Percentiles rank a stretch among this genome's conserved stretches.
These are phyloP conservation scores for Scomber scombrus DNA, from an alignment of 2,113 vertebrate genomes.

Conservation along the genomic window DNA sequence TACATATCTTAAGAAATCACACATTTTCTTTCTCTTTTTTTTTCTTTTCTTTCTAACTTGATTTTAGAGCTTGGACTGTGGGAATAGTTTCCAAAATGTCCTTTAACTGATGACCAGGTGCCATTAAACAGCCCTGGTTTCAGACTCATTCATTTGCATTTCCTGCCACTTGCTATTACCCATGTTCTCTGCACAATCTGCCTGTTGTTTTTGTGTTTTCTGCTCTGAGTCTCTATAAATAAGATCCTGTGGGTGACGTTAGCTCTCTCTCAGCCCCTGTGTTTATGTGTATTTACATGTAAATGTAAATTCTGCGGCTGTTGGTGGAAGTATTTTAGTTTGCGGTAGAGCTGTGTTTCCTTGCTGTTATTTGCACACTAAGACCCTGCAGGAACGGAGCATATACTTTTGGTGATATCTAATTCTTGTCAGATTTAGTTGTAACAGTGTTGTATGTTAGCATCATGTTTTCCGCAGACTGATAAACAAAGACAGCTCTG, in stretches of 20 bases:
- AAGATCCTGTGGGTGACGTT: constrained; percentile 75
- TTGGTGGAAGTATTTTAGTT: constrained; percentile 30
- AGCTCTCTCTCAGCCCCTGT: constrained; percentile 67
- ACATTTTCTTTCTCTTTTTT: neutral
- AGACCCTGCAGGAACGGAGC: neutral
- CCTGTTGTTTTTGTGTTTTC: constrained; percentile 65
- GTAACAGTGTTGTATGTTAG: constrained; percentile 23
- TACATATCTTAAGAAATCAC: neutral
- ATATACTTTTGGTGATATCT: constrained; percentile 12
- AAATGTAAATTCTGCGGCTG: constrained; percentile 47
- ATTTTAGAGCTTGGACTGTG: neutral
- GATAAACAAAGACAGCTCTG: constrained; percentile 56
- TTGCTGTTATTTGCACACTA: constrained; percentile 12
- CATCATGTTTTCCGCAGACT: constrained; percentile 24
- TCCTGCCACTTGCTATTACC: constrained; percentile 59
- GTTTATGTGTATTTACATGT: constrained; percentile 71
- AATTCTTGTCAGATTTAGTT: constrained; percentile 21
- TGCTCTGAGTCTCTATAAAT: constrained; percentile 77
- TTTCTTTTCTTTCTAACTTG: neutral
- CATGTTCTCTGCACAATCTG: constrained; percentile 55
- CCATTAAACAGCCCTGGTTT: constrained; percentile 53
- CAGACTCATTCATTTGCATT: constrained; percentile 65
- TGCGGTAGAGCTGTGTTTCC: constrained; percentile 3
- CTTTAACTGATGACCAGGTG: constrained; percentile 61
- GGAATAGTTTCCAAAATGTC: constrained; percentile 24